A percentile compares a stretch with the other conserved stretches of the same genome.
These are phyloP conservation scores for Rhizoglyphus robini DNA, from an alignment of 1,140 invertebrate genomes.

Conservation along the genomic window DNA sequence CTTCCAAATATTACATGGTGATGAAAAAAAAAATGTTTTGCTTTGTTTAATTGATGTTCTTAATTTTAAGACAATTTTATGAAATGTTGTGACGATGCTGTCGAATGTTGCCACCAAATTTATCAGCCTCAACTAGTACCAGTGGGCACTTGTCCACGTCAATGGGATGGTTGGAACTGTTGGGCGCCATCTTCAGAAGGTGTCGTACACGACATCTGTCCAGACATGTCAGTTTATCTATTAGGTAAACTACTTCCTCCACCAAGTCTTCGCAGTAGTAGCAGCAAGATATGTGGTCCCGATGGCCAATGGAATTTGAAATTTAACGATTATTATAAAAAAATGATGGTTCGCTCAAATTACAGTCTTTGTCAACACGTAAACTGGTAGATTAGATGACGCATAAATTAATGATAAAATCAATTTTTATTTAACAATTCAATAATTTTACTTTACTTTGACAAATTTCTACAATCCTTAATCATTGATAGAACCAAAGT, in stretches of 20 bases:
- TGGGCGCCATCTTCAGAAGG: background rate
- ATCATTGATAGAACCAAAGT: too few species aligned
- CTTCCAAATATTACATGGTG: background rate
- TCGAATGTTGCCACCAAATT: background rate
- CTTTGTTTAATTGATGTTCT: background rate
- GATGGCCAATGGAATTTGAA: background rate
- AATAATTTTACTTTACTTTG: too few species aligned
- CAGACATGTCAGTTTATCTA: background rate
- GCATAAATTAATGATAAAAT: too few species aligned
- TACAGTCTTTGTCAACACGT: background rate
- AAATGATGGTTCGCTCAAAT: background rate
- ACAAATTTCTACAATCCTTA: too few species aligned
- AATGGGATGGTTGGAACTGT: conserved; percentile 2
- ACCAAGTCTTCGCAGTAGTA: background rate
- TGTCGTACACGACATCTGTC: background rate
- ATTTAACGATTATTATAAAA: background rate
- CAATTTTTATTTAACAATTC: too few species aligned
- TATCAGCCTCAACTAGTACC: background rate
- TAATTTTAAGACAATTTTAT: background rate
- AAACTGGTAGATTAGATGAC: too few species aligned
- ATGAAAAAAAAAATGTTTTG: background rate
- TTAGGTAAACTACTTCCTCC: background rate
- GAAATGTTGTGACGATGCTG: background rate
- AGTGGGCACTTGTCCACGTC: background rate
- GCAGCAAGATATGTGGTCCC: background rate